These are phyloP conservation scores for Eutrigla gurnardus DNA, from an alignment of 2,797 vertebrate genomes.

Conservation along the genomic window DNA sequence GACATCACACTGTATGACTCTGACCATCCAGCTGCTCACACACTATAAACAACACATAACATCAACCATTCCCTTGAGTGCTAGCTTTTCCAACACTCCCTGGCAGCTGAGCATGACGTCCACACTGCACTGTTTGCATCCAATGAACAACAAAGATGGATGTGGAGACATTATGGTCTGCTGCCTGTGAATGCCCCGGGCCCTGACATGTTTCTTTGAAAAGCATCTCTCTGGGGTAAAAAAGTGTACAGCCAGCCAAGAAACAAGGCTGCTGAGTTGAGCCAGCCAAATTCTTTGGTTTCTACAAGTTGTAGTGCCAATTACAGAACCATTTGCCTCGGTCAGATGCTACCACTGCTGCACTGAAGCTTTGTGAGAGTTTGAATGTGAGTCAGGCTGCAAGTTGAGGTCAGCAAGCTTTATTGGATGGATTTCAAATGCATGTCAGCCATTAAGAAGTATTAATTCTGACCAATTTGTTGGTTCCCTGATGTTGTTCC, in stretches of 20 bases:
- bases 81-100: constrained; percentile 3
- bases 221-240: constrained; percentile 42
- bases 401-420: constrained; percentile 39
- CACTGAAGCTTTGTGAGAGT: constrained; percentile 33
- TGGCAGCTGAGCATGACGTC: constrained; percentile 39
- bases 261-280: constrained; percentile 33
- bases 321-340: constrained; percentile 55
- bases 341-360: constrained; percentile 53
- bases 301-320: constrained; percentile 61
- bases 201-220: constrained; percentile 23
- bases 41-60: background rate
- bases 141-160: constrained; percentile 41
- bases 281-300: constrained; percentile 49
- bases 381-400: constrained; percentile 33
- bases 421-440: constrained; percentile 36
- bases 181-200: constrained; percentile 1
- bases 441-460: constrained; percentile 11
- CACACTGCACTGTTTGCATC: constrained; percentile 6
- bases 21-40: constrained; percentile 2
- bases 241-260: constrained; percentile 31
- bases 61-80: constrained; percentile 9
- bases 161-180: background rate
- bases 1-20: constrained; percentile 14
- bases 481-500: constrained; percentile 5
- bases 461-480: constrained; percentile 2